phyloP scores from a whole-genome alignment of 2,888 invertebrate species.

The Caenorhabditis sp. region DNA sequence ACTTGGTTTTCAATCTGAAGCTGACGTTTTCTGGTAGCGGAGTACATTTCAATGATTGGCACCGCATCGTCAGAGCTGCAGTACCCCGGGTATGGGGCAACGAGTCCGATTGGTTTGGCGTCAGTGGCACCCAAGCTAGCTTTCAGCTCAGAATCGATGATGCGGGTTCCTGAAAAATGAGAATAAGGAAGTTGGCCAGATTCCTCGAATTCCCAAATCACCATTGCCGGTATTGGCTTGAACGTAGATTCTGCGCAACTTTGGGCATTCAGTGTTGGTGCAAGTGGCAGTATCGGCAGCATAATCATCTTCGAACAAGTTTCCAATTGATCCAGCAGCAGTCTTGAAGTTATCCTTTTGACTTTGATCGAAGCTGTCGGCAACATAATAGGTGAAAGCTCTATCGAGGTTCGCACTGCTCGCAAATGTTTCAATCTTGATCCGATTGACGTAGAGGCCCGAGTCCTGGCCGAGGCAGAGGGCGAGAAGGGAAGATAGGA shows the following conservation, averaged over 20 bases:
- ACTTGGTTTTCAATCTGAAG: neutral
- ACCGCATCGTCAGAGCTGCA: conserved; percentile 34
- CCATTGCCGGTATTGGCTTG: neutral
- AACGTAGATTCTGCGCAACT: conserved; percentile 18
- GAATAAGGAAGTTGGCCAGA: too few relatives aligned
- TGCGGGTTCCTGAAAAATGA: neutral
- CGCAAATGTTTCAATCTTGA: conserved; percentile 8
- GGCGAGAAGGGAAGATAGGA: conserved; percentile 7
- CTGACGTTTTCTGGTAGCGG: conserved; percentile 5
- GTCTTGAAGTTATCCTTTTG: conserved; percentile 28
- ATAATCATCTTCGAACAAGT: conserved; percentile 47
- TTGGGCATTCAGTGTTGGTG: conserved; percentile 23
- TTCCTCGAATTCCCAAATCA: neutral
- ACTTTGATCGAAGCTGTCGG: conserved; percentile 17
- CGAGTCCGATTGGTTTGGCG: conserved; percentile 32
- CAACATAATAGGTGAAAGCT: conserved; percentile 41
- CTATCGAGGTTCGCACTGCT: neutral
- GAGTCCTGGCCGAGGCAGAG: conserved; percentile 34
- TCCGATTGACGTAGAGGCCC: conserved; percentile 36
- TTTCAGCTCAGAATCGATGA: conserved; percentile 18
- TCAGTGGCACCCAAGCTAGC: neutral
- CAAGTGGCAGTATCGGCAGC: conserved; percentile 6
- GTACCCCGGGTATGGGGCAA: conserved; percentile 54
- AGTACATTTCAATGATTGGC: conserved; percentile 48
- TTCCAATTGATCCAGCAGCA: conserved; percentile 24